Evolutionary conservation across 2,888 invertebrate genomes (phyloP).

Genomic region (Napeogenes inachia): DNA sequence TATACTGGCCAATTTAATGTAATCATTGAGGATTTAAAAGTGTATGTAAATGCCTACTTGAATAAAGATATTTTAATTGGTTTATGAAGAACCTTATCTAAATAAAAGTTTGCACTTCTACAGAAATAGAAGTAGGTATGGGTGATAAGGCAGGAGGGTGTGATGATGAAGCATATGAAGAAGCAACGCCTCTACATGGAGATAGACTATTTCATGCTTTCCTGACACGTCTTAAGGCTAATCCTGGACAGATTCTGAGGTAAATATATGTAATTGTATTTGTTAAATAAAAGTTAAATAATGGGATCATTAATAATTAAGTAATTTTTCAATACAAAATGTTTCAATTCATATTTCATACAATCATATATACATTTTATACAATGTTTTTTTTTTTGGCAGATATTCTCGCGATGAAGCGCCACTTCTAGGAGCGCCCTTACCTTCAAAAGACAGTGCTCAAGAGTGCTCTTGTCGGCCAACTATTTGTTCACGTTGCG

Average conservation of each 20-base stretch:
- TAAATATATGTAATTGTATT: conserved; percentile 44
- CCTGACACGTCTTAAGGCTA: conserved; percentile 82
- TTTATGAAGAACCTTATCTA: no score
- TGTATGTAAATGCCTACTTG: no score
- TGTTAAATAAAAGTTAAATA: no score
- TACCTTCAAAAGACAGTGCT: conserved; percentile 62
- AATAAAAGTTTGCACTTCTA: conserved; percentile 5
- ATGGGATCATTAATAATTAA: no score
- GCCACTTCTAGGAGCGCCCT: conserved; percentile 83
- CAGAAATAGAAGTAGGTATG: conserved; percentile 51
- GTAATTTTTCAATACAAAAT: no score
- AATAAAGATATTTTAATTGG: no score
- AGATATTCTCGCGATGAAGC: conserved; percentile 87
- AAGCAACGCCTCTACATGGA: conserved; percentile 86
- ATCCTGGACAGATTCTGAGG: conserved; percentile 91
- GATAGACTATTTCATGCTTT: conserved; percentile 90
- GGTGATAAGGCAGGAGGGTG: conserved; percentile 32
- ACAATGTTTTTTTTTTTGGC: conserved; percentile 13
- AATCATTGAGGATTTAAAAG: no score
- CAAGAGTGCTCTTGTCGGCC: conserved; percentile 55
- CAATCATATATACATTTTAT: no score
- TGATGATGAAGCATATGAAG: conserved; percentile 86
- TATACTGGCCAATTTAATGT: no score
- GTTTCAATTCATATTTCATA: no score
- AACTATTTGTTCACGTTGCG: conserved; percentile 81